Evolutionary conservation across 2,888 invertebrate genomes (phyloP).

Genomic region (Torymus texanus): DNA sequence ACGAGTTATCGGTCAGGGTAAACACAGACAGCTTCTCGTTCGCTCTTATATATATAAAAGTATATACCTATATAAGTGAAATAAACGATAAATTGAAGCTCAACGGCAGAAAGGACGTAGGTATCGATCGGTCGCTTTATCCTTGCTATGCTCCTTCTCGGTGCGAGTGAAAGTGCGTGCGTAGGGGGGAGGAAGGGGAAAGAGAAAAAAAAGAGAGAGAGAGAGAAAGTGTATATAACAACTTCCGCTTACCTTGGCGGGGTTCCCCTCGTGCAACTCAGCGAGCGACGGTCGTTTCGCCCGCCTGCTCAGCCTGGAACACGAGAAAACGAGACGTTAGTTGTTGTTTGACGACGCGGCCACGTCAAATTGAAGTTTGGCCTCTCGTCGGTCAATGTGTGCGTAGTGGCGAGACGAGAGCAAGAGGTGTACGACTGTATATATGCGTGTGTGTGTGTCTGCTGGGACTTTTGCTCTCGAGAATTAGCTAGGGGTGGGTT

Average conservation of each 20-base stretch:
- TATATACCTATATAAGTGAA: conserved; percentile 29
- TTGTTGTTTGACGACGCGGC: background rate
- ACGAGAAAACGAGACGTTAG: conserved; percentile 14
- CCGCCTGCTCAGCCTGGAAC: conserved; percentile 76
- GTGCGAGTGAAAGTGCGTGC: background rate
- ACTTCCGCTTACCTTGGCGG: conserved; percentile 73
- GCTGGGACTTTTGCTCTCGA: no score
- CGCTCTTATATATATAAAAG: background rate
- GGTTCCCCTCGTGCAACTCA: conserved; percentile 82
- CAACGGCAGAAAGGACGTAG: conserved; percentile 1
- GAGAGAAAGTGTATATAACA: conserved; percentile 7
- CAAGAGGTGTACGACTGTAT: no score
- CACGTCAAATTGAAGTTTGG: conserved; percentile 1
- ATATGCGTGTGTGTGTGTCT: no score
- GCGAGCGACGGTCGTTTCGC: conserved; percentile 90
- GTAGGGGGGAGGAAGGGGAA: background rate
- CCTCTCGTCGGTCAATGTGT: background rate
- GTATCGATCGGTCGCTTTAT: conserved; percentile 40
- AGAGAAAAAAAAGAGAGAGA: conserved; percentile 13
- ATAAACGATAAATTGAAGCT: conserved; percentile 55
- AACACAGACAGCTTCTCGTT: conserved; percentile 4
- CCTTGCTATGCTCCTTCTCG: background rate
- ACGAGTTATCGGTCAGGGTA: background rate
- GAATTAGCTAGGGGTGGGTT: no score
- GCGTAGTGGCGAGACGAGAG: no score